phyloP scores from a whole-genome alignment of 2,888 invertebrate species.

The Neoitamus cyanurus region DNA sequence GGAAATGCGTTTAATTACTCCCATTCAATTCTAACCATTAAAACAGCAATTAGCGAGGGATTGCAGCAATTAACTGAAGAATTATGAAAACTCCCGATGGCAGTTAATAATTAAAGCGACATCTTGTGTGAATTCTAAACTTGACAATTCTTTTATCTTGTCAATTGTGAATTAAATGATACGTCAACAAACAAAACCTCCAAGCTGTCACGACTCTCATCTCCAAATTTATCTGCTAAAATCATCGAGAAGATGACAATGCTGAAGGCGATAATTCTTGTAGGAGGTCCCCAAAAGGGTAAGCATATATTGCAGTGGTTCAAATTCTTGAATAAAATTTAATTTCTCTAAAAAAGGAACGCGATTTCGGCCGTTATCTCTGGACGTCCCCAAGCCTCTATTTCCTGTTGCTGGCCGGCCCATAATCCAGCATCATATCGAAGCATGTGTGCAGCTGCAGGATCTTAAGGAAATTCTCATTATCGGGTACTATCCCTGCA shows the following conservation, averaged over 20 bases:
- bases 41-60: too few relatives aligned
- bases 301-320: conserved; percentile 53
- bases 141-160: neutral
- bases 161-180: neutral
- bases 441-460: conserved; percentile 84
- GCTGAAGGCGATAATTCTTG: conserved; percentile 88
- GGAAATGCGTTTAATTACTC: too few relatives aligned
- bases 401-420: conserved; percentile 98
- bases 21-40: too few relatives aligned
- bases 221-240: neutral
- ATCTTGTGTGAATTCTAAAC: neutral
- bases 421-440: conserved; percentile 96
- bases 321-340: neutral
- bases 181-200: conserved; percentile 11
- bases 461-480: conserved; percentile 91
- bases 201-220: conserved; percentile 26
- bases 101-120: neutral
- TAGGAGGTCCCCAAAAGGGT: conserved; percentile 97
- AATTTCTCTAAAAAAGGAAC: conserved; percentile 75
- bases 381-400: conserved; percentile 97
- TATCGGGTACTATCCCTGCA: conserved; percentile 90
- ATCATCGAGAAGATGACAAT: conserved; percentile 62
- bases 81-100: neutral
- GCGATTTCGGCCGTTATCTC: conserved; percentile 93
- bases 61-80: too few relatives aligned